Percentiles rank a stretch among this genome's conserved stretches.
phyloP scores from a whole-genome alignment of 2,113 vertebrate genomes.

The Tetrao urogallus region DNA sequence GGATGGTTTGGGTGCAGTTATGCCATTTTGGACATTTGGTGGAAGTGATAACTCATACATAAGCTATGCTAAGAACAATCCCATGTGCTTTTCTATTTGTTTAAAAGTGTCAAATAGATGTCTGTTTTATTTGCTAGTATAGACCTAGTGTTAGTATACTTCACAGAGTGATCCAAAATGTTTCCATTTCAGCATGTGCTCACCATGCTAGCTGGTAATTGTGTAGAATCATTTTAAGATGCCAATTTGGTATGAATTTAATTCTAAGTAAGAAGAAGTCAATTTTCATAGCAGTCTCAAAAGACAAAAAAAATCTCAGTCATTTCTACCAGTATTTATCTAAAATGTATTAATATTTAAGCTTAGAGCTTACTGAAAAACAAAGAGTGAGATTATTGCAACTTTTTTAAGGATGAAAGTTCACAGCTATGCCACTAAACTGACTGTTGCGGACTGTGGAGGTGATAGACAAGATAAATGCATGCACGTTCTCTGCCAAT shows the following conservation, averaged over 20 bases:
- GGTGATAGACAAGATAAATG: not conserved
- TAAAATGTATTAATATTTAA: not conserved
- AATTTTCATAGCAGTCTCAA: not conserved
- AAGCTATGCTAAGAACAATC: not conserved
- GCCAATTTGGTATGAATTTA: not conserved
- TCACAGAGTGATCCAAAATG: fast-evolving
- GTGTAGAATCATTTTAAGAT: not conserved
- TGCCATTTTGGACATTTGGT: not conserved
- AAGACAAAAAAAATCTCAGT: not conserved
- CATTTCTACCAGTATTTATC: not conserved
- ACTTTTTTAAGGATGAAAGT: not conserved
- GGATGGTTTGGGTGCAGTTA: fast-evolving
- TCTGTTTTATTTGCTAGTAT: not conserved
- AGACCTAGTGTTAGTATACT: not conserved
- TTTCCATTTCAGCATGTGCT: not conserved
- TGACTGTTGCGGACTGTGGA: conserved; percentile 8
- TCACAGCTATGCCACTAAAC: not conserved
- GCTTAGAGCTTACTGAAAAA: not conserved
- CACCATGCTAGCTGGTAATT: not conserved
- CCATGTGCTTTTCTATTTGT: not conserved
- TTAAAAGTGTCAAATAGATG: not conserved
- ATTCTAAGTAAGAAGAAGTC: not conserved
- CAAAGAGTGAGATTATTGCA: not conserved
- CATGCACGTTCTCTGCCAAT: not conserved
- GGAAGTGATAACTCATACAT: not conserved